phyloP scores from a whole-genome alignment of 2,888 invertebrate genomes.

The Eilema depressum region DNA sequence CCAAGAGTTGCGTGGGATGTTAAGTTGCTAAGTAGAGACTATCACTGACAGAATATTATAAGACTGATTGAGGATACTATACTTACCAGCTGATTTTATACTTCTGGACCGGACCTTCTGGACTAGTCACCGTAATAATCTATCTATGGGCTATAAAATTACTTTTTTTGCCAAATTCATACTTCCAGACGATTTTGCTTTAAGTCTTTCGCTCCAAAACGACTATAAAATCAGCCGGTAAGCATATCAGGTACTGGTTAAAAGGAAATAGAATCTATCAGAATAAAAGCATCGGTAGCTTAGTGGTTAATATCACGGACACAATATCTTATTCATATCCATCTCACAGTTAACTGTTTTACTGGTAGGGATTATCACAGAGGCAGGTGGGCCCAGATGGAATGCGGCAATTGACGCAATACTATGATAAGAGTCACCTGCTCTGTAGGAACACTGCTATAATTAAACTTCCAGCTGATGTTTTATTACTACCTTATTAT shows the following conservation, averaged over 20 bases:
- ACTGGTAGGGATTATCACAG: background rate
- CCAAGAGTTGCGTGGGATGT: background rate
- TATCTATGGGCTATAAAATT: no score
- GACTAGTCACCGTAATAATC: no score
- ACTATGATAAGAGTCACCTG: background rate
- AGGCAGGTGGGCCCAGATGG: background rate
- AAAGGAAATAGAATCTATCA: background rate
- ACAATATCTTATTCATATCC: background rate
- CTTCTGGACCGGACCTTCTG: no score
- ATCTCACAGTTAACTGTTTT: background rate
- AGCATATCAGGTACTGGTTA: no score
- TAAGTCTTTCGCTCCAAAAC: no score
- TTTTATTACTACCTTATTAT: background rate
- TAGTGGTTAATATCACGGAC: background rate
- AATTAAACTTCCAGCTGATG: background rate
- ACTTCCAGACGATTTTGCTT: no score
- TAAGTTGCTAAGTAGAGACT: constrained; percentile 7
- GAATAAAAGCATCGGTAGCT: no score
- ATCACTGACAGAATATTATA: background rate
- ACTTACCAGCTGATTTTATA: no score
- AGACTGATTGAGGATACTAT: background rate
- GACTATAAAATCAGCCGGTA: no score
- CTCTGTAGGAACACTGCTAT: background rate
- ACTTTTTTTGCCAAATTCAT: no score
- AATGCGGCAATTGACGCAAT: background rate